Evolutionary conservation across 2,888 invertebrate genomes (phyloP), one percentile per base, ranked within the genome.

Genomic region (Pteria penguin): DNA sequence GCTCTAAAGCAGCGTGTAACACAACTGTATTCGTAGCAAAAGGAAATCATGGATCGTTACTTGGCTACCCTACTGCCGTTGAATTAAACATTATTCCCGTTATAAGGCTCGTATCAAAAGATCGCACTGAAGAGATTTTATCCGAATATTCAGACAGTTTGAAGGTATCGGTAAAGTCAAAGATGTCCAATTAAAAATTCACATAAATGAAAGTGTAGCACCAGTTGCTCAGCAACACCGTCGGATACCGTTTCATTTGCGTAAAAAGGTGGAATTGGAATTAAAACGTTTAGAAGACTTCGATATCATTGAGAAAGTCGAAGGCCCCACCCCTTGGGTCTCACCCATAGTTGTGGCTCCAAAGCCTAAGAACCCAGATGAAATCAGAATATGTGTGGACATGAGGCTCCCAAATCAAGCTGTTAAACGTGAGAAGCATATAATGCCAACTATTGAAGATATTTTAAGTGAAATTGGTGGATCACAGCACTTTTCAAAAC

Each of bases 271-370:
- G 1, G 63, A 63, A 58, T 32, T n/a, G 8, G 79, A 87, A 71
- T 72, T 85, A 22, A 66, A 84, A 32, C 65, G 79, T 24, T 75
- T 84, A n/a, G 73, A 80, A 58, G 63, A 79, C 18, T 52, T 76
- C 24, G 85, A 82, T 61, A 78, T 87, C 32, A 87, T 88, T 31
- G 87, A 87, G 58, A 71, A 63, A 57, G 84, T 84, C 18, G 78
- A 72, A 54, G 87, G 83, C 3, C 82, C 83, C 8, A 82, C 82
- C 22, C 78, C 82, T 5, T 84, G 86, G 81, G 85, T 87, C n/a
- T 78, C 80, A 27, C 82, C 82, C 3, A 79, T 86, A 1, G 84
- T 86, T 1, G 77, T 82, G n/a, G 84, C 79, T 8, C 83, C 84
- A 4, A 83, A 85, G 71, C 75, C 75, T 2, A 81, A 85, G 31